These are phyloP conservation scores for Dufourea novaeangliae DNA, from an alignment of 1,140 invertebrate genomes.

Conservation along the genomic window DNA sequence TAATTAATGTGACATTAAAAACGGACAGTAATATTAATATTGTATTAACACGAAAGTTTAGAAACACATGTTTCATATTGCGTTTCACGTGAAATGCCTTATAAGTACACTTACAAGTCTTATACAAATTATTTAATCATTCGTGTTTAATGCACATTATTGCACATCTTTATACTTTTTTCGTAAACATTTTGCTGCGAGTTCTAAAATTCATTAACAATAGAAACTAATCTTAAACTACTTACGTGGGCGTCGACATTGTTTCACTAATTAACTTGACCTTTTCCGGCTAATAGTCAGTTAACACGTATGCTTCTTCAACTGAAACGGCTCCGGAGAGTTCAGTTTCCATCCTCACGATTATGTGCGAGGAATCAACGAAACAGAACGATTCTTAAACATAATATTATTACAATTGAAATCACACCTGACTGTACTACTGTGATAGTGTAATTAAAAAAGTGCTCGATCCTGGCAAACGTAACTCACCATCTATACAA, in stretches of 20 bases:
- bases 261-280: conserved; percentile 70
- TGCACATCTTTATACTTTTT: neutral
- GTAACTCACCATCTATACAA: conserved; percentile 13
- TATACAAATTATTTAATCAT: neutral
- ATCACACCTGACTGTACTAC: conserved; percentile 11
- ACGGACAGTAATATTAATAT: neutral
- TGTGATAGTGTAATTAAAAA: conserved; percentile 1
- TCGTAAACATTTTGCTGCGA: neutral
- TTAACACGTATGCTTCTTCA: conserved; percentile 59
- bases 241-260: conserved; percentile 62
- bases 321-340: conserved; percentile 43
- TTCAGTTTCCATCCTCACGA: conserved; percentile 59
- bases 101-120: neutral
- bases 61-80: neutral
- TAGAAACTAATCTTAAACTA: conserved; percentile 38
- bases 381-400: conserved; percentile 9
- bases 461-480: conserved; percentile 9
- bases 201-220: conserved; percentile 31
- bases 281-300: conserved; percentile 63
- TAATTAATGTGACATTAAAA: conserved; percentile 17
- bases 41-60: neutral
- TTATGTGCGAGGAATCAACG: conserved; percentile 18
- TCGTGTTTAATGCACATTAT: neutral
- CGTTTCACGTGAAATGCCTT: conserved; percentile 8
- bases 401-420: conserved; percentile 24